These are phyloP conservation scores for Heteronetta atricapilla DNA, from an alignment of 2,113 vertebrate genomes.

Conservation along the genomic window DNA sequence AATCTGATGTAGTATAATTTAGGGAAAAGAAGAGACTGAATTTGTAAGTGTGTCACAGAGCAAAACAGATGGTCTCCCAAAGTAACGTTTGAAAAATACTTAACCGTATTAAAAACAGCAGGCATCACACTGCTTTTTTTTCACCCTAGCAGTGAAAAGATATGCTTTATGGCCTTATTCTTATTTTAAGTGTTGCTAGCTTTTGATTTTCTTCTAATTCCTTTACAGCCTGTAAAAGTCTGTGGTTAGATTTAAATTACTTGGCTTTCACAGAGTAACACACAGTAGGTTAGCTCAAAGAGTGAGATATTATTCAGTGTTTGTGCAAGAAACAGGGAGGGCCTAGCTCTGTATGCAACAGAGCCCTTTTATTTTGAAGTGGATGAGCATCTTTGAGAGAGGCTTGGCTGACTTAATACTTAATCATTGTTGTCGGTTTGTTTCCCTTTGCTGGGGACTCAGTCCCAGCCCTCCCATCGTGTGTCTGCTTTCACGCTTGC, in stretches of 20 bases:
- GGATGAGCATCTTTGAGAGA: not conserved
- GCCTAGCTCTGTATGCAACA: not conserved
- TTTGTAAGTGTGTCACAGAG: not conserved
- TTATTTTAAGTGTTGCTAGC: not conserved
- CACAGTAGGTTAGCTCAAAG: not conserved
- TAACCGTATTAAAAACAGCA: not conserved
- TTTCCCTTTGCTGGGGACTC: not conserved
- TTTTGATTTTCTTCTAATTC: not conserved
- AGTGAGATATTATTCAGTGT: not conserved
- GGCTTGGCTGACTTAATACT: not conserved
- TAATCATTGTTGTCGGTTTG: accelerated
- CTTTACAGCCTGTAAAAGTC: not conserved
- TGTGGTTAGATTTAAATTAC: not conserved
- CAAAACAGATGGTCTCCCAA: not conserved
- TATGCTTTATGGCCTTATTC: not conserved
- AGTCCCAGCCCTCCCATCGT: accelerated
- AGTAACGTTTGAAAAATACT: not conserved
- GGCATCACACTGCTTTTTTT: not conserved
- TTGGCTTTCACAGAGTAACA: not conserved
- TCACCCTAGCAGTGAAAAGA: not conserved
- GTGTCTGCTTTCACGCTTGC: accelerated
- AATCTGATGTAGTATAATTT: not conserved
- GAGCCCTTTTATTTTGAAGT: not conserved
- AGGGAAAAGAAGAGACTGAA: not conserved
- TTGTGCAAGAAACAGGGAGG: not conserved